phyloP scores from a whole-genome alignment of 2,888 invertebrate genomes.

The Pandemis corylana region DNA sequence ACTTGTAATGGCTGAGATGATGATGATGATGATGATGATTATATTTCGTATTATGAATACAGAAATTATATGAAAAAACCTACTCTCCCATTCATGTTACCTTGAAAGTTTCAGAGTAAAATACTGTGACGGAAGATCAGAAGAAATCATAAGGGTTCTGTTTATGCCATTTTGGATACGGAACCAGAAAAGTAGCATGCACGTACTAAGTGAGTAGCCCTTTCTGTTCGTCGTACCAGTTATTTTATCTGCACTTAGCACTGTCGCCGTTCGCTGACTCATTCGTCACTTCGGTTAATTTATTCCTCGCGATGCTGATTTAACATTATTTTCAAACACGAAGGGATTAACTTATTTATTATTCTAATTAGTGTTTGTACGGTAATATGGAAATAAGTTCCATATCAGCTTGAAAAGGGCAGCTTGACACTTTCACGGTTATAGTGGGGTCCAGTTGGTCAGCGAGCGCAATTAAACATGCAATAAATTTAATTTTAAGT shows the following conservation, averaged over 20 bases:
- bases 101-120: too few species aligned
- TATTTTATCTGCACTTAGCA: background rate
- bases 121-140: too few species aligned
- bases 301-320: conserved; percentile 49
- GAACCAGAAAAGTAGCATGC: background rate
- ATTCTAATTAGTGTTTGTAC: conserved; percentile 65
- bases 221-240: background rate
- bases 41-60: too few species aligned
- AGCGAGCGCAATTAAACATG: background rate
- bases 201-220: background rate
- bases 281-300: conserved; percentile 53
- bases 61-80: too few species aligned
- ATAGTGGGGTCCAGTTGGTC: conserved; percentile 21
- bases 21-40: too few species aligned
- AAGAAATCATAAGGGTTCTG: too few species aligned
- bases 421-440: conserved; percentile 37
- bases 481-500: background rate
- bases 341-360: conserved; percentile 62
- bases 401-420: conserved; percentile 38
- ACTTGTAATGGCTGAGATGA: too few species aligned
- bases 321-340: conserved; percentile 57
- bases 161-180: too few species aligned
- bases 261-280: conserved; percentile 40
- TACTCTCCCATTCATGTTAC: too few species aligned
- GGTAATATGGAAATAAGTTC: conserved; percentile 50